Evolutionary conservation across 1,140 invertebrate species (phyloP).

Genomic region (Cryptotermes secundus): DNA sequence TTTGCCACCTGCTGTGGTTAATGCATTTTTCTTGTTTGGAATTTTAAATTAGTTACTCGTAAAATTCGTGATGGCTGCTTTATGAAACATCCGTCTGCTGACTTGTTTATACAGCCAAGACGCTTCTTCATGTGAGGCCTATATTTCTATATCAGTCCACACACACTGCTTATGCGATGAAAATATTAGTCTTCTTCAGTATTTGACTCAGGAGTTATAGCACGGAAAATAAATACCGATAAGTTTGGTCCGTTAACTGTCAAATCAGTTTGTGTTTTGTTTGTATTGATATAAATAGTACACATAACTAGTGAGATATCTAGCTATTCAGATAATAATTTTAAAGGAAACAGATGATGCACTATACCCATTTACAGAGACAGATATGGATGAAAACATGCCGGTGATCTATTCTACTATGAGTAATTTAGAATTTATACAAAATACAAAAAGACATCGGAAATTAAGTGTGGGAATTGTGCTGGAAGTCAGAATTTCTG

Average conservation of each 20-base stretch:
- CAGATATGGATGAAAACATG: too few relatives aligned
- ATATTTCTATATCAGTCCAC: neutral
- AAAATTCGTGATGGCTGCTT: neutral
- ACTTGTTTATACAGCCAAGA: neutral
- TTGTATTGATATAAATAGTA: too few relatives aligned
- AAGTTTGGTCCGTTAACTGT: neutral
- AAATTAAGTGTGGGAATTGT: too few relatives aligned
- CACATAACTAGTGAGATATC: too few relatives aligned
- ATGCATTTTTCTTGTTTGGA: neutral
- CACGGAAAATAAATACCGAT: neutral
- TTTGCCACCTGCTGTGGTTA: neutral
- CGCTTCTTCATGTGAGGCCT: neutral
- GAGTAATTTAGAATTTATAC: too few relatives aligned
- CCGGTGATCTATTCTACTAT: too few relatives aligned
- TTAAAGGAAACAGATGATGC: too few relatives aligned
- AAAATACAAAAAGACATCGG: too few relatives aligned
- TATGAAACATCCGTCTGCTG: neutral
- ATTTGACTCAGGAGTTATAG: neutral
- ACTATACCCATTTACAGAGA: too few relatives aligned
- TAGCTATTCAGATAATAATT: too few relatives aligned
- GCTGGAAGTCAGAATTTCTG: too few relatives aligned
- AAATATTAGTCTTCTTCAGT: neutral
- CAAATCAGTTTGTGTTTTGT: neutral
- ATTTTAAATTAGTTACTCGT: neutral
- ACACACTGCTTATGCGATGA: neutral